phyloP scores from a whole-genome alignment of 1,140 invertebrate genomes.

The Drosophila orena region DNA sequence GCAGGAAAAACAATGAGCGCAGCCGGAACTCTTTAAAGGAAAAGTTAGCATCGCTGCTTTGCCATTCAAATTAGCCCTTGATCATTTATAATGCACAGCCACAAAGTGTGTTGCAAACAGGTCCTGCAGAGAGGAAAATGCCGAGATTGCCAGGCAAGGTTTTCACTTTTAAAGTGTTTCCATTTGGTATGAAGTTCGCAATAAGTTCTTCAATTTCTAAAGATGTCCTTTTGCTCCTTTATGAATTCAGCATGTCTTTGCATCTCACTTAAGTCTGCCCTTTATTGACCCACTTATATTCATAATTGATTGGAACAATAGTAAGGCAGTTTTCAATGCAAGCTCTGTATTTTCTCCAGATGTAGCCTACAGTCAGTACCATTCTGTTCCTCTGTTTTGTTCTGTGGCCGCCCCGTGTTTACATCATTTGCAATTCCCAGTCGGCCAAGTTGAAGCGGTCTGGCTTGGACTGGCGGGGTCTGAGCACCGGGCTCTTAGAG shows the following conservation, averaged over 20 bases:
- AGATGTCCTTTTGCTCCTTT: too few species aligned
- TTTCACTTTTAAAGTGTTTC: background rate
- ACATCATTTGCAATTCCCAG: slow-evolving; percentile 56
- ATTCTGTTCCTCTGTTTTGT: background rate
- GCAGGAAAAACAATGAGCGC: slow-evolving; percentile 27
- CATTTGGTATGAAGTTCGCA: background rate
- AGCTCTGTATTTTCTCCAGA: slow-evolving; percentile 3
- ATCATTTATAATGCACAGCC: slow-evolving; percentile 45
- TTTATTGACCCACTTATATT: too few species aligned
- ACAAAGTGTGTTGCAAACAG: slow-evolving; percentile 16
- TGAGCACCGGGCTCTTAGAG: slow-evolving; percentile 5
- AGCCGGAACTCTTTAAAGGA: slow-evolving; percentile 45
- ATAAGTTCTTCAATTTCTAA: too few species aligned
- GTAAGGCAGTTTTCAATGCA: background rate
- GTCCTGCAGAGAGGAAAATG: slow-evolving; percentile 7
- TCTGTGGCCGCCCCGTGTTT: slow-evolving; percentile 35
- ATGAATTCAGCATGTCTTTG: too few species aligned
- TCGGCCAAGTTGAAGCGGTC: slow-evolving; percentile 41
- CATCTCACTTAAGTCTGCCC: too few species aligned
- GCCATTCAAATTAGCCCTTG: slow-evolving; percentile 49
- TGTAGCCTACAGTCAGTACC: background rate
- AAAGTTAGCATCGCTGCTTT: slow-evolving; percentile 41
- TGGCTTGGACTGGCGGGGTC: slow-evolving; percentile 18
- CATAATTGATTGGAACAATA: background rate
- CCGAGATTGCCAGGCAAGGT: too few species aligned